Evolutionary conservation across 2,113 vertebrate genomes (phyloP).

Genomic region (Rhadina sibilatrix): DNA sequence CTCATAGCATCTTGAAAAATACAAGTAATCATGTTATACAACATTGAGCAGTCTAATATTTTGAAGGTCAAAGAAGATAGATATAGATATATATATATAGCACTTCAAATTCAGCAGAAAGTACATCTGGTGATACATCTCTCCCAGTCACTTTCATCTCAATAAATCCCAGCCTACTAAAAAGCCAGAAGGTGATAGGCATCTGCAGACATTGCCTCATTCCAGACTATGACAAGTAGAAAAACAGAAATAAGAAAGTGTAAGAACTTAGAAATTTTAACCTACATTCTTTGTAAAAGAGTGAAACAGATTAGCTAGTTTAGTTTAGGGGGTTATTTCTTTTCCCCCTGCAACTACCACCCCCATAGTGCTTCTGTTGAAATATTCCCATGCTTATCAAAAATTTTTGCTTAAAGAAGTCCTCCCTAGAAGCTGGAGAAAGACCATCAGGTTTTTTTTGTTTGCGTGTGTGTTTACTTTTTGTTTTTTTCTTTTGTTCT

Average conservation of each 20-base stretch:
- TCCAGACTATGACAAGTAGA: rapidly evolving
- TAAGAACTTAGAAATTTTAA: neutral
- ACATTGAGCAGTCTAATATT: neutral
- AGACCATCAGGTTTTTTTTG: neutral
- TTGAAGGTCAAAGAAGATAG: neutral
- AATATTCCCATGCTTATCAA: neutral
- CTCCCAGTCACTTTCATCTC: neutral
- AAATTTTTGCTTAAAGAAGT: neutral
- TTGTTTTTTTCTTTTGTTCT: neutral
- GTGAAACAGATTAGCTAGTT: neutral
- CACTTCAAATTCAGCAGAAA: neutral
- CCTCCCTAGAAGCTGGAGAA: neutral
- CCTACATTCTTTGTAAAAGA: neutral
- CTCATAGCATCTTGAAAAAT: neutral
- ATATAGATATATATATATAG: neutral
- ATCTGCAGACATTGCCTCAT: neutral
- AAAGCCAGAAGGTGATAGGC: neutral
- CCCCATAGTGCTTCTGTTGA: neutral
- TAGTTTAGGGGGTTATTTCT: rapidly evolving
- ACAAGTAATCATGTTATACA: neutral
- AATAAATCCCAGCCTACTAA: neutral
- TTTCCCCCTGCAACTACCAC: neutral
- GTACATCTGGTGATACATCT: neutral
- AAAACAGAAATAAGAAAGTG: neutral
- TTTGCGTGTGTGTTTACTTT: too few species aligned